Percentiles rank a stretch among this genome's conserved stretches.
Evolutionary conservation across 2,113 vertebrate genomes (phyloP).

Genomic region (Gambusia holbrooki): DNA sequence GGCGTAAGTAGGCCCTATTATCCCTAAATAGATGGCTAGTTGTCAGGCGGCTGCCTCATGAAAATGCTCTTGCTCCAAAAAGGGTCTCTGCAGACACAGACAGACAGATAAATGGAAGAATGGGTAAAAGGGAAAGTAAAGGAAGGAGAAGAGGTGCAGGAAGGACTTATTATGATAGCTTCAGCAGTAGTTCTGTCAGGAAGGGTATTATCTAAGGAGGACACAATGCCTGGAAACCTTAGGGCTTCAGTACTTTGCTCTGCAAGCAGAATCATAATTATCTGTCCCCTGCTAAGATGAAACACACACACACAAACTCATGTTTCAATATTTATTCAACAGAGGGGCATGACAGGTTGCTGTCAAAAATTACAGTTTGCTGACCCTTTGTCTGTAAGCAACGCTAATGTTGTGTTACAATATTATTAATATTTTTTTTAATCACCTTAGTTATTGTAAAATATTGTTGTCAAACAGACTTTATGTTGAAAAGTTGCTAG

Average conservation of each 20-base stretch:
- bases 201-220: conserved; percentile 49
- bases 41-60: conserved; percentile 33
- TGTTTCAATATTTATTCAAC: conserved; percentile 17
- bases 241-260: conserved; percentile 32
- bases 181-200: conserved; percentile 40
- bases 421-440: not conserved
- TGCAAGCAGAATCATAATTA: conserved; percentile 56
- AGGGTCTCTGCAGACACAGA: conserved; percentile 38
- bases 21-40: conserved; percentile 57
- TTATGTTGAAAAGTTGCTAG: not conserved
- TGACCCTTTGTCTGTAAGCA: conserved; percentile 13
- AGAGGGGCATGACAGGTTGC: conserved; percentile 9
- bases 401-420: not conserved
- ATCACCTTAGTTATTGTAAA: not conserved
- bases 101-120: conserved; percentile 28
- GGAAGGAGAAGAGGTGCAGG: conserved; percentile 14
- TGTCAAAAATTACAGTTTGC: conserved; percentile 32
- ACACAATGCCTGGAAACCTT: conserved; percentile 50
- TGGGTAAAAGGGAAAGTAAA: conserved; percentile 17
- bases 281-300: conserved; percentile 18
- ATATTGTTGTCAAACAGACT: conserved; percentile 4
- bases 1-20: conserved; percentile 69
- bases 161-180: conserved; percentile 48
- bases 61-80: conserved; percentile 50
- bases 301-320: conserved; percentile 23